phyloP scores from a whole-genome alignment of 2,797 vertebrate species.

The Limosa lapponica region DNA sequence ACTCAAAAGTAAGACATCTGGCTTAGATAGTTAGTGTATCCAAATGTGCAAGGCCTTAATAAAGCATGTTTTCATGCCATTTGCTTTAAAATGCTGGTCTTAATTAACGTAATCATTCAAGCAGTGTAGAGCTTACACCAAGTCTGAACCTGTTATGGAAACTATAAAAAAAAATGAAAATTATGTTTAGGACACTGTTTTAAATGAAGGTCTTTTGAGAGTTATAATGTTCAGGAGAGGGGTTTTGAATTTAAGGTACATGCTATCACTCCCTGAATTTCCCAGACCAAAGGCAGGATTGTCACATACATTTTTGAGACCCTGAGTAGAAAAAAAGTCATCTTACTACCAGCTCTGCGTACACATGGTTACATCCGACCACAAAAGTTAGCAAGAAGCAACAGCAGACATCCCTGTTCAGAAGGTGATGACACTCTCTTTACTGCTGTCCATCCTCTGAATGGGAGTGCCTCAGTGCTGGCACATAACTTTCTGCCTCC shows the following conservation, averaged over 20 bases:
- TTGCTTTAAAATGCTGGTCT: neutral
- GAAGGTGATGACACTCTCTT: neutral
- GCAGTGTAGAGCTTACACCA: neutral
- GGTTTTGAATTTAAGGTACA: neutral
- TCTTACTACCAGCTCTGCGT: neutral
- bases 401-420: fast-evolving
- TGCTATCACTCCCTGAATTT: neutral
- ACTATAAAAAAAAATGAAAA: neutral
- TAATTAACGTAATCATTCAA: neutral
- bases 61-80: neutral
- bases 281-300: neutral
- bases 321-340: neutral
- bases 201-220: neutral
- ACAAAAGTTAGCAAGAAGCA: neutral
- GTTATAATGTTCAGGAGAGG: neutral
- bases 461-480: neutral
- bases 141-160: neutral
- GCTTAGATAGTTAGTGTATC: neutral
- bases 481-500: neutral
- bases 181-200: neutral
- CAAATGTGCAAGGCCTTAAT: neutral
- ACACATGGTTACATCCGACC: neutral
- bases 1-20: neutral
- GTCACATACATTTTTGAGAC: neutral
- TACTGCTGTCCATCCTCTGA: neutral